Evolutionary conservation across 2,797 vertebrate species (phyloP).

Genomic region (Trachurus trachurus): DNA sequence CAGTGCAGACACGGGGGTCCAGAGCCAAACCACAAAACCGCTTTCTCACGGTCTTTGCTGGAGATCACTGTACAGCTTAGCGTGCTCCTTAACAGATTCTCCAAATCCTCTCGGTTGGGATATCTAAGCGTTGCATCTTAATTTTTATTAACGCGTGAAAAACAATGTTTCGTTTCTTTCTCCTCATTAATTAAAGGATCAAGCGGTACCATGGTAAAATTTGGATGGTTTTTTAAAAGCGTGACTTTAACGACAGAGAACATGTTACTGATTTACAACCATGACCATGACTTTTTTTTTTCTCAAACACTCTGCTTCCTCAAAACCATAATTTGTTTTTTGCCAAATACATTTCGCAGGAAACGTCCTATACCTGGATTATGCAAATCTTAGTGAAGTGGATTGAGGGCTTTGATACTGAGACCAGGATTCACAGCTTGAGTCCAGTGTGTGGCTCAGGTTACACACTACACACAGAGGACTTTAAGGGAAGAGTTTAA

Average conservation of each 20-base stretch:
- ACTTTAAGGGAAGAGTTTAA: background rate
- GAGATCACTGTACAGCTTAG: constrained; percentile 23
- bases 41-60: constrained; percentile 74
- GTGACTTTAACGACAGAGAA: background rate
- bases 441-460: background rate
- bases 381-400: background rate
- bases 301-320: background rate
- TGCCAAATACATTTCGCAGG: background rate
- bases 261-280: background rate
- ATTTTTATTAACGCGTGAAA: constrained; percentile 10
- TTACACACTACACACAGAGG: background rate
- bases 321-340: background rate
- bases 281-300: background rate
- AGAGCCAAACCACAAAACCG: constrained; percentile 67
- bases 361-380: background rate
- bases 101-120: constrained; percentile 11
- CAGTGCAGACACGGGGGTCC: constrained; percentile 71
- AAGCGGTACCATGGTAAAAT: background rate
- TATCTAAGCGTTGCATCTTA: background rate
- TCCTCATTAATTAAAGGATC: background rate
- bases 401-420: background rate
- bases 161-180: background rate
- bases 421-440: background rate
- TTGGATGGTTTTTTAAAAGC: background rate
- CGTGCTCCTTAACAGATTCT: constrained; percentile 2